Percentiles rank a stretch among this genome's conserved stretches.
Conservation (phyloP, 2,113 vertebrate genomes). For the Cardinalis cardinalis region DNA sequence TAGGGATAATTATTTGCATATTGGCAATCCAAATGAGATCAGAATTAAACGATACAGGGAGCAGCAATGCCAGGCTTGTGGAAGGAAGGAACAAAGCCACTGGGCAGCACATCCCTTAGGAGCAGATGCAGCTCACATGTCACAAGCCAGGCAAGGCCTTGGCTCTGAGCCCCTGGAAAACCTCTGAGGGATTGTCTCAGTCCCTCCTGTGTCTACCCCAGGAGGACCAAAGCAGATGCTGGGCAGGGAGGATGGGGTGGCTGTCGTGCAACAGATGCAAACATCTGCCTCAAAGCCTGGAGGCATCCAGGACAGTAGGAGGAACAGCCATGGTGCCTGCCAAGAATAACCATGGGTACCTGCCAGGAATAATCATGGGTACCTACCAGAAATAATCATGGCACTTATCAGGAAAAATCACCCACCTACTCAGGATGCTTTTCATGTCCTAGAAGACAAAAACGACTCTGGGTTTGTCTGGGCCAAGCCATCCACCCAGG, state of each 20-base stretch:
- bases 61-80: not conserved
- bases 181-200: not conserved
- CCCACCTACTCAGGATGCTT: slow-evolving; percentile 32
- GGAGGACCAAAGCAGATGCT: not conserved
- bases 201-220: not conserved
- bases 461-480: not conserved
- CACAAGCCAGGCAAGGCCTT: not conserved
- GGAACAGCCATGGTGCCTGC: not conserved
- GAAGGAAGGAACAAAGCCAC: not conserved
- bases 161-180: not conserved
- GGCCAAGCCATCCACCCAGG: not conserved
- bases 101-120: accelerated
- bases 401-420: not conserved
- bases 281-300: not conserved
- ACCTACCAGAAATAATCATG: not conserved
- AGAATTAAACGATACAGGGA: accelerated
- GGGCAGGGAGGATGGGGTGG: not conserved
- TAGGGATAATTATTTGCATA: not conserved
- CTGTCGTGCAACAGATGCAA: not conserved
- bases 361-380: not conserved
- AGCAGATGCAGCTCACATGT: not conserved
- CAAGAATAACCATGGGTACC: not conserved
- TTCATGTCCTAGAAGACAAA: slow-evolving; percentile 49
- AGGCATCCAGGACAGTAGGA: not conserved
- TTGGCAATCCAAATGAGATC: not conserved